Evolutionary conservation across 2,113 vertebrate species (phyloP).

Genomic region (Lasiurus cinereus): DNA sequence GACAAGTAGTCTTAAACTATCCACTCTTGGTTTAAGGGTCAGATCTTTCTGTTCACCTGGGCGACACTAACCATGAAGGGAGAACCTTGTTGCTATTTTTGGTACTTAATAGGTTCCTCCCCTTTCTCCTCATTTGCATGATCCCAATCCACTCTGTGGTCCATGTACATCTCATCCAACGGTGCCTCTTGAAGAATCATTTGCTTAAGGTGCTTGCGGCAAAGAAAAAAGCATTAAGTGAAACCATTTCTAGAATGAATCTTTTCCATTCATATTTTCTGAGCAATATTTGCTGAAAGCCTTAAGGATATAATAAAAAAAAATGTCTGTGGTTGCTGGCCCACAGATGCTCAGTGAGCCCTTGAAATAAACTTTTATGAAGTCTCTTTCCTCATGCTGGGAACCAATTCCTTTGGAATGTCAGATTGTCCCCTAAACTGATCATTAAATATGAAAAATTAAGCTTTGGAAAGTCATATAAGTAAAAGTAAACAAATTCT

Average conservation of each 20-base stretch:
- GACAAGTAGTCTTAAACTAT: not conserved
- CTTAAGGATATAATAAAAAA: constrained; percentile 12
- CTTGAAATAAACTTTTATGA: not conserved
- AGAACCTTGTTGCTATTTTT: constrained; percentile 4
- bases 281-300: constrained; percentile 51
- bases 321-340: constrained; percentile 13
- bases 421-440: constrained; percentile 4
- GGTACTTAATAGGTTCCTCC: not conserved
- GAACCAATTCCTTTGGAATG: constrained; percentile 38
- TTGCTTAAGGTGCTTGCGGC: constrained; percentile 19
- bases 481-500: not conserved
- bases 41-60: not conserved
- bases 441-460: constrained; percentile 52
- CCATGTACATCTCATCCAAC: not conserved
- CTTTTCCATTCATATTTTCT: constrained; percentile 56
- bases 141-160: not conserved
- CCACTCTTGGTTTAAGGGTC: not conserved
- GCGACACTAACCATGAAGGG: not conserved
- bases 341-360: not conserved
- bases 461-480: constrained; percentile 23
- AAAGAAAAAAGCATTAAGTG: constrained; percentile 27
- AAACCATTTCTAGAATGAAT: constrained; percentile 45
- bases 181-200: not conserved
- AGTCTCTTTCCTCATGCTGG: not conserved
- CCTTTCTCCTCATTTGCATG: not conserved